These are phyloP conservation scores for Neotoxoptera formosana DNA, from an alignment of 1,140 invertebrate genomes.

Conservation along the genomic window DNA sequence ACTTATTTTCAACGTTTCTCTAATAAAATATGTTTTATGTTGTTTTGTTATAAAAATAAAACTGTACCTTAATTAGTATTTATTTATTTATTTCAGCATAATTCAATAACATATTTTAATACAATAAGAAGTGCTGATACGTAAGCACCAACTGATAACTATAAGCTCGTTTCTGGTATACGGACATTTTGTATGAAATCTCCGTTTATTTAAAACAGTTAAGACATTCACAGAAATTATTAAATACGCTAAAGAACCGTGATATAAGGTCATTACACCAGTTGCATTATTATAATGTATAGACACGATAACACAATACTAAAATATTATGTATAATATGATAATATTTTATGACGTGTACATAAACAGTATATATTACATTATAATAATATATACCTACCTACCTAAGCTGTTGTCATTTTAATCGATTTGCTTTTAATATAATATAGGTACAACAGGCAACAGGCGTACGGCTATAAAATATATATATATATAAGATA, in stretches of 20 bases:
- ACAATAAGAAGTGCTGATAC: too few relatives aligned
- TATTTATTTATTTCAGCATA: too few relatives aligned
- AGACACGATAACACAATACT: background rate
- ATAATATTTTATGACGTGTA: background rate
- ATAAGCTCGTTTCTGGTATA: too few relatives aligned
- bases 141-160: too few relatives aligned
- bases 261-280: conserved; percentile 5
- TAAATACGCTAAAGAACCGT: background rate
- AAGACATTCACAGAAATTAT: background rate
- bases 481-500: too few relatives aligned
- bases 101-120: too few relatives aligned
- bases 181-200: background rate
- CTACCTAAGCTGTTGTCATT: background rate
- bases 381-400: background rate
- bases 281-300: background rate
- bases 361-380: background rate
- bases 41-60: background rate
- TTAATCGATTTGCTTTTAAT: background rate
- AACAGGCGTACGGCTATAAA: background rate
- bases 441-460: background rate
- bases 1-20: background rate
- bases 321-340: background rate
- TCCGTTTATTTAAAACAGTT: background rate
- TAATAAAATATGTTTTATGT: too few relatives aligned
- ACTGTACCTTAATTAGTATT: background rate